Percentiles rank a stretch among this genome's conserved stretches.
Conservation (phyloP, 2,113 vertebrate species). For the Odobenus rosmarus region DNA sequence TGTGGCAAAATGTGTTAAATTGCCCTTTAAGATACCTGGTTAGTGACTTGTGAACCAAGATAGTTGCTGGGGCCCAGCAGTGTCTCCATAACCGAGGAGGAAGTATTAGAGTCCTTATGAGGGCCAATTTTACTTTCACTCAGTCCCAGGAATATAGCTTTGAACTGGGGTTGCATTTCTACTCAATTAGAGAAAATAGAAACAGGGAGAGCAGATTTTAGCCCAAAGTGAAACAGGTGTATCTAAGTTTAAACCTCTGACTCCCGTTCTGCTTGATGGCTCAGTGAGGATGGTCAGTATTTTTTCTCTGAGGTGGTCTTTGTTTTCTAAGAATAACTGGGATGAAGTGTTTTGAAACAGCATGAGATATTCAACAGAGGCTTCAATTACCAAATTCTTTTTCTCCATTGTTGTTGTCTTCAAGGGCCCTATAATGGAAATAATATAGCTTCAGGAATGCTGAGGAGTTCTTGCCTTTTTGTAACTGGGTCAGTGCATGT, state of each 20-base stretch:
- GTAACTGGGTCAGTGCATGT: background rate
- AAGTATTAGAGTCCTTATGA: background rate
- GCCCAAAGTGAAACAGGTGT: background rate
- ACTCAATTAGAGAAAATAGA: background rate
- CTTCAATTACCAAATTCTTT: background rate
- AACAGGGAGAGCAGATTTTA: background rate
- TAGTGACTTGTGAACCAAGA: background rate
- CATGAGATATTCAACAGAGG: background rate
- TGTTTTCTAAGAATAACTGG: conserved; percentile 25
- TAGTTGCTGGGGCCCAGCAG: background rate
- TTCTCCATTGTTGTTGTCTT: background rate
- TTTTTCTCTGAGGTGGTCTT: background rate
- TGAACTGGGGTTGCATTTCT: background rate
- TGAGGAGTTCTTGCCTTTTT: background rate
- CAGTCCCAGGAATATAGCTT: background rate
- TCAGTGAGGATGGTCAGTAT: background rate
- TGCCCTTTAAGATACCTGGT: background rate
- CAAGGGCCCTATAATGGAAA: background rate
- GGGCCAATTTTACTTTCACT: background rate
- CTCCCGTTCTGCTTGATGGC: background rate
- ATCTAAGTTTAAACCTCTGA: background rate
- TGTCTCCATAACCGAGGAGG: background rate
- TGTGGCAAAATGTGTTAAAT: background rate
- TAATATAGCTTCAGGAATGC: background rate
- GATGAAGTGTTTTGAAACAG: conserved; percentile 19